Percentiles rank a stretch among this genome's conserved stretches.
Evolutionary conservation across 2,888 invertebrate species (phyloP).

Genomic region (Leptopterna dolabrata): DNA sequence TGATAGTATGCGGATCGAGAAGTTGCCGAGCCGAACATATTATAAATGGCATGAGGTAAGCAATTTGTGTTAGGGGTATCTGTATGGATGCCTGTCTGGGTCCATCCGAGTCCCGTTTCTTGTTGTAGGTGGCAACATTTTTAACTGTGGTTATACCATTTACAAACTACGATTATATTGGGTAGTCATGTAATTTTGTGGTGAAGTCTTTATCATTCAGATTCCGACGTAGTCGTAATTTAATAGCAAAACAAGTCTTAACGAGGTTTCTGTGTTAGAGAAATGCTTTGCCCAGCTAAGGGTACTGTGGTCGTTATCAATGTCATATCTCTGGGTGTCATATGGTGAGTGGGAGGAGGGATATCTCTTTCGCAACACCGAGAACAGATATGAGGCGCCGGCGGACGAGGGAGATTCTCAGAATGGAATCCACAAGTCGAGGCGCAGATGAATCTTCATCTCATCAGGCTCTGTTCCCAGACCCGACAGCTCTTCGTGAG

Average conservation of each 20-base stretch:
- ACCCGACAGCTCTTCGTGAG: background rate
- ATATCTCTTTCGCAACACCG: background rate
- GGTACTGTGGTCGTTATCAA: background rate
- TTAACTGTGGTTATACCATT: no score
- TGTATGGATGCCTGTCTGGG: no score
- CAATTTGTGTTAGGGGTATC: no score
- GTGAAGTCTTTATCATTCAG: background rate
- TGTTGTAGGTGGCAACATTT: no score
- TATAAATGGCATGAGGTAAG: no score
- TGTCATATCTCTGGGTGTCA: background rate
- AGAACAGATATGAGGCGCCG: conserved; percentile 30
- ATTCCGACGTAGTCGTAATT: background rate
- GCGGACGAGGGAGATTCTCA: background rate
- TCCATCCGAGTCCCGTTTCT: no score
- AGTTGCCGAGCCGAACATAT: no score
- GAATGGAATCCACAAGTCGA: background rate
- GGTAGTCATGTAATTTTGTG: no score
- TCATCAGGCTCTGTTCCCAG: background rate
- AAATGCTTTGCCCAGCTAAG: background rate
- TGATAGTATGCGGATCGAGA: no score
- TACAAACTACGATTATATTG: no score
- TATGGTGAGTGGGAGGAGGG: background rate
- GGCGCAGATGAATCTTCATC: conserved; percentile 4
- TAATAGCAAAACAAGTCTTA: conserved; percentile 22
- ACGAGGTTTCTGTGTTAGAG: conserved; percentile 13